Base-by-base conservation (phyloP, 2,888 invertebrate species). In the Clusia tigrina region DNA sequence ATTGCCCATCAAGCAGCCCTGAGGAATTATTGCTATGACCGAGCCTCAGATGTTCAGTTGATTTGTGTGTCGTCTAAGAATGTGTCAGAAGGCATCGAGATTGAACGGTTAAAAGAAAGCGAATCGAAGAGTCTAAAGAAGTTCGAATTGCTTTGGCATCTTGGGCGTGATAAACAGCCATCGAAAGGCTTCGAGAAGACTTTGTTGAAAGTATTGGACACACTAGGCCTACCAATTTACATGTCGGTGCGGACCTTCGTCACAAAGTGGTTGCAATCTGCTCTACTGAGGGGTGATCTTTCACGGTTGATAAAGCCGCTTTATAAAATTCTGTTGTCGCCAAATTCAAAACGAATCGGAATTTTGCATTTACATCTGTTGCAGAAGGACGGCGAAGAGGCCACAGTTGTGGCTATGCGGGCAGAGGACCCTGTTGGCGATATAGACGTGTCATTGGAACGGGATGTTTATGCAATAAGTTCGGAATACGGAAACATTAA, bases 401-500 rank as follows among this genome's bases (percentile, higher is more conserved):
- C 66, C 2, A 53, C 58, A 1, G 1, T 71, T 72, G 0, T 62
- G 64, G 15, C 60, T 74, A 1, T 76, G 79, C n/a, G n/a, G n/a
- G 65, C 80, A 79, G 38, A 78, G 71, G 51, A 62, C 25, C 9
- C 63, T 42, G 38, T 25, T 37, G 64, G 72, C 0, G 83, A 82
- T 10, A 60, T 78, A 74, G 58, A 83, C 78, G 72, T 74, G 38
- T 69, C 48, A 18, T 76, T 75, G 22, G 79, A 80, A 53, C 85
- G 86, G 22, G 91, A 90, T 75, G 90, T 94, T 15, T 93, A 91
- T 75, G 93, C 93, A 1, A 91, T 94, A 51, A 93, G 93, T 74
- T 92, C 90, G 52, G 91, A 92, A 25, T 91, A 91, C 71, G 93
- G 93, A 1, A 91, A 92, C 71, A 89, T 94, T 2, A 89, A 82